Percentiles rank a stretch among this genome's conserved stretches.
Evolutionary conservation across 2,888 invertebrate species (phyloP).

Genomic region (Plagodis dolabraria): DNA sequence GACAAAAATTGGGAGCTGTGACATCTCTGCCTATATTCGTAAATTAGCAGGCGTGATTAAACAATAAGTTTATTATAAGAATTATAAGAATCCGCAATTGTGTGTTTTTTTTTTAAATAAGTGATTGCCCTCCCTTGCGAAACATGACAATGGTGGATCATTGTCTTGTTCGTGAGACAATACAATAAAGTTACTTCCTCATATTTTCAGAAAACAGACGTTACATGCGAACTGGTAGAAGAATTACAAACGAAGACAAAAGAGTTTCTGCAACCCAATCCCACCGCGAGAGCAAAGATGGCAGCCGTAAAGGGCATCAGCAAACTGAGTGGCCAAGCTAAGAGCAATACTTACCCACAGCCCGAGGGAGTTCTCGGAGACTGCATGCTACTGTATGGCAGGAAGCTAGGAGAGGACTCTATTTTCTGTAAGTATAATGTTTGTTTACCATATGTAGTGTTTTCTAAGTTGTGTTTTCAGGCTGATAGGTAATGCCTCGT

Average conservation of each 20-base stretch:
- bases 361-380: conserved; percentile 99
- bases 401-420: conserved; percentile 97
- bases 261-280: conserved; percentile 99
- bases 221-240: conserved; percentile 98
- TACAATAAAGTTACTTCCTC: too few species aligned
- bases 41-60: too few species aligned
- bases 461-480: neutral
- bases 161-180: too few species aligned
- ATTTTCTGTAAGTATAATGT: conserved; percentile 89
- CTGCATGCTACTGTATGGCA: conserved; percentile 97
- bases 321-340: conserved; percentile 98
- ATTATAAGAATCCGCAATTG: too few species aligned
- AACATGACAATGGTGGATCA: too few species aligned
- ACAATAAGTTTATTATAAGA: too few species aligned
- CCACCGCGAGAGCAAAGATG: conserved; percentile 97
- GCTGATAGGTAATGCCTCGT: too few species aligned
- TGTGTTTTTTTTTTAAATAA: too few species aligned
- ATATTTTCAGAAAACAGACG: conserved; percentile 95
- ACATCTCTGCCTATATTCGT: too few species aligned
- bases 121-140: too few species aligned
- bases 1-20: too few species aligned
- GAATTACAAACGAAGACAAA: conserved; percentile 98
- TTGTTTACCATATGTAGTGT: neutral
- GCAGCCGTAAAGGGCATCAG: conserved; percentile 97
- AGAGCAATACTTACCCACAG: conserved; percentile 98